Conservation (phyloP, 2,113 vertebrate species). For the Macrotus californicus region DNA sequence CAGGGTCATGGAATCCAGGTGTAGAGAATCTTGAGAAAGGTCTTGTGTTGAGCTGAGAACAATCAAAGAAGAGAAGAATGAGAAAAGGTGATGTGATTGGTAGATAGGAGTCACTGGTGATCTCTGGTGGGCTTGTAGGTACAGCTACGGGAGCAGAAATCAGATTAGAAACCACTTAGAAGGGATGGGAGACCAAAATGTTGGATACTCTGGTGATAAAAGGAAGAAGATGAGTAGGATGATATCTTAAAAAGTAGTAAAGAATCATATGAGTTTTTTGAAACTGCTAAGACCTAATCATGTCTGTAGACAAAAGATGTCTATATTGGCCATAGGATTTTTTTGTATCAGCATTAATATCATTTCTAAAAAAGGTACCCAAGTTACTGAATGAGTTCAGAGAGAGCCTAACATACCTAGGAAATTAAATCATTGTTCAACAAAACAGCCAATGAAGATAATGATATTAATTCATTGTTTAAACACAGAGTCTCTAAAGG, state of each 20-base stretch:
- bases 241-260: not conserved
- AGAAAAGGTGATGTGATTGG: not conserved
- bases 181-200: not conserved
- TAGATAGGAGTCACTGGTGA: not conserved
- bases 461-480: not conserved
- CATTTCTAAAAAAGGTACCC: not conserved
- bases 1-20: not conserved
- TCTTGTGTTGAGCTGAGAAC: not conserved
- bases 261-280: not conserved
- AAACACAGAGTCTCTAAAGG: not conserved
- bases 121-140: not conserved
- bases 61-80: not conserved
- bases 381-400: not conserved
- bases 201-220: not conserved
- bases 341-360: not conserved
- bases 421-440: conserved; percentile 23
- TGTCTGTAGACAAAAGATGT: not conserved
- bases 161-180: not conserved
- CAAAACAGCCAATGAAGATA: not conserved
- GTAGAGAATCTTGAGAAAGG: not conserved
- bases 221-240: not conserved
- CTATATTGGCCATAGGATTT: not conserved
- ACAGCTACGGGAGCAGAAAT: not conserved
- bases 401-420: not conserved
- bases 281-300: not conserved